A percentile compares a stretch with the other conserved stretches of the same genome.
Evolutionary conservation across 1,140 invertebrate genomes (phyloP).

Genomic region (Caerostris extrusa): DNA sequence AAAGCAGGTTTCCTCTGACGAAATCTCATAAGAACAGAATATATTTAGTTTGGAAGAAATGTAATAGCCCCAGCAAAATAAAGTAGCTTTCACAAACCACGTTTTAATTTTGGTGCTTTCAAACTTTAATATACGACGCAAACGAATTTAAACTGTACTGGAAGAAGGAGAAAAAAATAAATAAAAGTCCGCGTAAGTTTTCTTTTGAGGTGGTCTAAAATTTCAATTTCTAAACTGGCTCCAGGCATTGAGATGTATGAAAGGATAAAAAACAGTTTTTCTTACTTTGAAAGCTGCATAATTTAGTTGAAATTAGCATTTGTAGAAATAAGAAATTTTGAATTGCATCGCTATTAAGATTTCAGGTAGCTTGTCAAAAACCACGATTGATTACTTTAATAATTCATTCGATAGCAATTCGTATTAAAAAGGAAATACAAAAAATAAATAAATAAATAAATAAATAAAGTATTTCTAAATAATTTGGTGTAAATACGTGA

Average conservation of each 20-base stretch:
- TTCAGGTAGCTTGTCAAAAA: not conserved
- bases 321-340: not conserved
- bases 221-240: not conserved
- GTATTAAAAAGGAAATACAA: too few relatives aligned
- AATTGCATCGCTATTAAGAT: not conserved
- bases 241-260: not conserved
- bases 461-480: too few relatives aligned
- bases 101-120: constrained; percentile 51
- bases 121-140: constrained; percentile 54
- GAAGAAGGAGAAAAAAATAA: not conserved
- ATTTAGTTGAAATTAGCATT: constrained; percentile 33
- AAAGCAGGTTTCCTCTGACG: constrained; percentile 30
- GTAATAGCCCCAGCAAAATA: constrained; percentile 20
- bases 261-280: not conserved
- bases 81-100: constrained; percentile 35
- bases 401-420: not conserved
- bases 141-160: constrained; percentile 33
- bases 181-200: not conserved
- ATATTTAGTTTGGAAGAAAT: not conserved
- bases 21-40: constrained; percentile 49
- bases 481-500: too few relatives aligned
- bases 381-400: not conserved
- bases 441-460: too few relatives aligned
- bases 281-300: not conserved
- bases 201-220: not conserved